A percentile compares a stretch with the other conserved stretches of the same genome.
Conservation (phyloP, 2,888 invertebrate species). For the Mimas tiliae region DNA sequence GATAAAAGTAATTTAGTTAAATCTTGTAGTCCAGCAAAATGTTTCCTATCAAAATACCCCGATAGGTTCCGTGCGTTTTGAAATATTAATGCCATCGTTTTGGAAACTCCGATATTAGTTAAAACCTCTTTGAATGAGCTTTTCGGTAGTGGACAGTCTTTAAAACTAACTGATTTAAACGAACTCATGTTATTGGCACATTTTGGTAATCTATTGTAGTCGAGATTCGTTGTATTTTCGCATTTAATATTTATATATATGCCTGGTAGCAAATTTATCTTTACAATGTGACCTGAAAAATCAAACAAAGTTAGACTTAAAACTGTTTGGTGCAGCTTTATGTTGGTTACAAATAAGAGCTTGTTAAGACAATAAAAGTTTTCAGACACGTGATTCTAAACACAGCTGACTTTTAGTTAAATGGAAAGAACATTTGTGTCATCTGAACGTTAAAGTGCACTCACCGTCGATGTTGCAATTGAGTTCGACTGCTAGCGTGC, state of each 20-base stretch:
- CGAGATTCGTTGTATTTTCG: constrained; percentile 67
- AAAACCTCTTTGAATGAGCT: constrained; percentile 79
- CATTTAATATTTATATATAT: constrained; percentile 76
- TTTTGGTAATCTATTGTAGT: constrained; percentile 77
- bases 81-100: constrained; percentile 83
- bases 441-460: constrained; percentile 58
- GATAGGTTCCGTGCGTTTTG: constrained; percentile 81
- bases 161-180: constrained; percentile 79
- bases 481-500: constrained; percentile 75
- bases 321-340: neutral
- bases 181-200: constrained; percentile 69
- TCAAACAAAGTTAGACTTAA: constrained; percentile 32
- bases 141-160: constrained; percentile 82
- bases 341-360: neutral
- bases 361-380: constrained; percentile 26
- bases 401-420: constrained; percentile 19
- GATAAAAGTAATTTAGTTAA: constrained; percentile 84
- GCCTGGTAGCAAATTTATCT: constrained; percentile 73
- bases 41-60: constrained; percentile 83
- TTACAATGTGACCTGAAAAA: constrained; percentile 71
- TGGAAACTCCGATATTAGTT: constrained; percentile 72
- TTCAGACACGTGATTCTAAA: neutral
- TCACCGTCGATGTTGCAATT: constrained; percentile 81
- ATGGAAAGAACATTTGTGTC: constrained; percentile 46
- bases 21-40: constrained; percentile 84